Percentiles rank a stretch among this genome's conserved stretches.
Evolutionary conservation across 2,797 vertebrate genomes (phyloP).

Genomic region (Pseudochirops corinnae): DNA sequence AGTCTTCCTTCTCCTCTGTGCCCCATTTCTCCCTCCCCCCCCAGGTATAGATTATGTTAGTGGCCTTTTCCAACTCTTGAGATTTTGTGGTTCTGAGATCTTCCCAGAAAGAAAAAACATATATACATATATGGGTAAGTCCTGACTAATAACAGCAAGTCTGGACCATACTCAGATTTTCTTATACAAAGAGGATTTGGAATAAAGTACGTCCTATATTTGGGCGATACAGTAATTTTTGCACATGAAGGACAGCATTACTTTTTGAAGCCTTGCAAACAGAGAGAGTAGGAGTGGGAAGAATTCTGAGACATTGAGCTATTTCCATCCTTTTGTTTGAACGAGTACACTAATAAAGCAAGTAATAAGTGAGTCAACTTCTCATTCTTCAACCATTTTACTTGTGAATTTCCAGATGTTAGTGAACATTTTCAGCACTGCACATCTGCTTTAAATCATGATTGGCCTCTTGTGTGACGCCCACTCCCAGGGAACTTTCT

Average conservation of each 20-base stretch:
- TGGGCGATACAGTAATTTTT: conserved; percentile 25
- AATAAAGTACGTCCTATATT: neutral
- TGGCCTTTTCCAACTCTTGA: neutral
- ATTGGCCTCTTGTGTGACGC: conserved; percentile 16
- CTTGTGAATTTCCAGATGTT: conserved; percentile 45
- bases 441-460: conserved; percentile 7
- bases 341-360: conserved; percentile 37
- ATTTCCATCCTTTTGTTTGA: conserved; percentile 49
- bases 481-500: conserved; percentile 30
- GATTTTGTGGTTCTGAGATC: neutral
- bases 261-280: conserved; percentile 62
- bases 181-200: neutral
- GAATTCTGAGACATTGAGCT: conserved; percentile 20
- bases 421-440: conserved; percentile 23
- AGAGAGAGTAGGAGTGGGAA: conserved; percentile 58
- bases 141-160: neutral
- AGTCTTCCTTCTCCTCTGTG: neutral
- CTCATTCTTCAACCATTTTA: conserved; percentile 40
- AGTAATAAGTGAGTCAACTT: conserved; percentile 49
- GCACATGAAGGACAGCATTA: conserved; percentile 26
- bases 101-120: neutral
- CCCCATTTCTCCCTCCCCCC: neutral
- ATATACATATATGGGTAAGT: neutral
- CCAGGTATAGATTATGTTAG: neutral
- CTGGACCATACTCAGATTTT: neutral